Conservation (phyloP, 2,888 invertebrate genomes). For the Hirtodrosophila histrioides region DNA sequence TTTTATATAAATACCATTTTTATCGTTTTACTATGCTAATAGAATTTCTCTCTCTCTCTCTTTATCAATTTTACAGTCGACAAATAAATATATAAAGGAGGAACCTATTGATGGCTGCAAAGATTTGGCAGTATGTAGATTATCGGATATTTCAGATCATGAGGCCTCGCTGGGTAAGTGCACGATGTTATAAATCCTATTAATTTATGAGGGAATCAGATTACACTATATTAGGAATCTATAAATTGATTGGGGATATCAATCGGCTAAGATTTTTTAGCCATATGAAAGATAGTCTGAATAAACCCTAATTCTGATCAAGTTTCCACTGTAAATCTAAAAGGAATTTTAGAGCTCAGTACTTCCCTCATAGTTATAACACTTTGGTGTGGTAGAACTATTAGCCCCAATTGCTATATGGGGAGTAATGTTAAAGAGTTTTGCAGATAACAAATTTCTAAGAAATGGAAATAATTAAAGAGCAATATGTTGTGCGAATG, state of each 20-base stretch:
- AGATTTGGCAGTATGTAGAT: conserved; percentile 92
- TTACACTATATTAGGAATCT: too few species aligned
- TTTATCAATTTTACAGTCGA: conserved; percentile 62
- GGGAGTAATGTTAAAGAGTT: conserved; percentile 22
- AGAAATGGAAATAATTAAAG: conserved; percentile 74
- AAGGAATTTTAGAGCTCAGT: background rate
- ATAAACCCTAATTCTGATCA: too few species aligned
- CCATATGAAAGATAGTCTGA: too few species aligned
- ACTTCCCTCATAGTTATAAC: conserved; percentile 3
- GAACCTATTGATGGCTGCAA: conserved; percentile 88
- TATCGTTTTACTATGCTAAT: too few species aligned
- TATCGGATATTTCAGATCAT: conserved; percentile 95
- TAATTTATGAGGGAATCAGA: too few species aligned
- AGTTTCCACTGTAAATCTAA: background rate
- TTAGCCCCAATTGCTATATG: conserved; percentile 35
- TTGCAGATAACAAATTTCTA: conserved; percentile 75
- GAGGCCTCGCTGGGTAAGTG: conserved; percentile 95
- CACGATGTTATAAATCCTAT: background rate
- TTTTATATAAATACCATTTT: too few species aligned
- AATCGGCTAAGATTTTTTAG: too few species aligned
- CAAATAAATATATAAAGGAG: conserved; percentile 82
- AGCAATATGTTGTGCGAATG: conserved; percentile 65
- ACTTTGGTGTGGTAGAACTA: conserved; percentile 6
- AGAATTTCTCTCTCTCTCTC: too few species aligned
- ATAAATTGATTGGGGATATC: too few species aligned